A percentile compares a stretch with the other conserved stretches of the same genome.
These are phyloP conservation scores for Patella caerulea DNA, from an alignment of 2,888 invertebrate genomes.

Conservation along the genomic window DNA sequence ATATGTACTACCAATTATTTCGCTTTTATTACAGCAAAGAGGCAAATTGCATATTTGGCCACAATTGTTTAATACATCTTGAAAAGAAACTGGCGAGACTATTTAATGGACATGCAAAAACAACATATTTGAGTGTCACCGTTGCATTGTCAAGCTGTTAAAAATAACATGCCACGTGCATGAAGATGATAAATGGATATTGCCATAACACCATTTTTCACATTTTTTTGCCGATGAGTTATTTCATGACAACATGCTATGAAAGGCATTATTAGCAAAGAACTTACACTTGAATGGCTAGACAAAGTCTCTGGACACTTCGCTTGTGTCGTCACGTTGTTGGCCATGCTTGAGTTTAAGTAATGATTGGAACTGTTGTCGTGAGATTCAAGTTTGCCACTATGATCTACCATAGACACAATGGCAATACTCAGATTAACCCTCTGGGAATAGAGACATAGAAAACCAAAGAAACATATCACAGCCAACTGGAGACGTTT, in stretches of 20 bases:
- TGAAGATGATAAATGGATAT: too few species aligned
- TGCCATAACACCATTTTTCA: too few species aligned
- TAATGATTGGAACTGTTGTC: neutral
- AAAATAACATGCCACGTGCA: too few species aligned
- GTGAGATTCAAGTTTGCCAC: conserved; percentile 33
- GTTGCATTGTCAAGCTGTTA: too few species aligned
- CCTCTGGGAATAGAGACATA: conserved; percentile 77
- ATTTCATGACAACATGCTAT: too few species aligned
- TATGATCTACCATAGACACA: conserved; percentile 74
- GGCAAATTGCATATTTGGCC: neutral
- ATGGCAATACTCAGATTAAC: conserved; percentile 74
- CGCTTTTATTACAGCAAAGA: neutral
- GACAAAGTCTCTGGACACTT: neutral
- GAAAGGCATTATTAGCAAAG: too few species aligned
- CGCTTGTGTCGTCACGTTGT: neutral
- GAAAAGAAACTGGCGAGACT: too few species aligned
- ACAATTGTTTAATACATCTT: too few species aligned
- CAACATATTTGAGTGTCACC: neutral
- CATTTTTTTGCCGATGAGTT: too few species aligned
- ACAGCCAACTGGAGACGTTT: conserved; percentile 50
- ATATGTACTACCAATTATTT: neutral
- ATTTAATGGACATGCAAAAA: neutral
- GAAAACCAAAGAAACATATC: conserved; percentile 71
- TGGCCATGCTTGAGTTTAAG: neutral
- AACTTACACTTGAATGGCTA: neutral